Evolutionary conservation across 2,888 invertebrate genomes (phyloP).

Genomic region (Ceraclea dissimilis): DNA sequence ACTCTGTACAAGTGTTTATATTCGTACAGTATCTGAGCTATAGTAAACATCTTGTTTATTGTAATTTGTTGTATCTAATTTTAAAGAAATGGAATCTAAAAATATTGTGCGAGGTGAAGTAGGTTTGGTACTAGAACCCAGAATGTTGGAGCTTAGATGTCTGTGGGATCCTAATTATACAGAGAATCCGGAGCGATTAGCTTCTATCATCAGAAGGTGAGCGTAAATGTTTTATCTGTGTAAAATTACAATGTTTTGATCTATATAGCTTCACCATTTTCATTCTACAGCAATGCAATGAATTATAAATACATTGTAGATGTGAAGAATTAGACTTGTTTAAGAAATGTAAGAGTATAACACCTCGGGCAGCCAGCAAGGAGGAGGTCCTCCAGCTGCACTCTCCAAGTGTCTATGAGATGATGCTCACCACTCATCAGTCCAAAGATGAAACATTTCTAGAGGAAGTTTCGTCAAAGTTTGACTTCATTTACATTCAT

Average conservation of each 20-base stretch:
- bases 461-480: slow-evolving; percentile 64
- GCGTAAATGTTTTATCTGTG: too few species aligned
- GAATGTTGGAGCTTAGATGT: slow-evolving; percentile 68
- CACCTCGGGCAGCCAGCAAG: slow-evolving; percentile 56
- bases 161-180: slow-evolving; percentile 75
- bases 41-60: too few species aligned
- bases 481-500: slow-evolving; percentile 77
- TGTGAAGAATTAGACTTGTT: slow-evolving; percentile 62
- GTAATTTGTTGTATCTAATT: too few species aligned
- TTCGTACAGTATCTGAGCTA: too few species aligned
- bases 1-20: too few species aligned
- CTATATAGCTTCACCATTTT: too few species aligned
- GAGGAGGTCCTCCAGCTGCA: slow-evolving; percentile 64
- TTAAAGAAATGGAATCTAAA: slow-evolving; percentile 56
- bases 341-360: slow-evolving; percentile 54
- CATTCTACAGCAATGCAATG: too few species aligned
- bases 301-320: too few species aligned
- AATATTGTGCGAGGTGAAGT: slow-evolving; percentile 52
- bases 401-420: slow-evolving; percentile 55
- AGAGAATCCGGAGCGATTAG: slow-evolving; percentile 73
- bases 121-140: slow-evolving; percentile 67
- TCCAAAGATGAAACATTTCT: slow-evolving; percentile 50
- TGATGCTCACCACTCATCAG: slow-evolving; percentile 53
- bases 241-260: too few species aligned
- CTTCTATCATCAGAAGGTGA: slow-evolving; percentile 61